A percentile compares a stretch with the other conserved stretches of the same genome.
Evolutionary conservation across 2,113 vertebrate species (phyloP).

Genomic region (Mus musculus): DNA sequence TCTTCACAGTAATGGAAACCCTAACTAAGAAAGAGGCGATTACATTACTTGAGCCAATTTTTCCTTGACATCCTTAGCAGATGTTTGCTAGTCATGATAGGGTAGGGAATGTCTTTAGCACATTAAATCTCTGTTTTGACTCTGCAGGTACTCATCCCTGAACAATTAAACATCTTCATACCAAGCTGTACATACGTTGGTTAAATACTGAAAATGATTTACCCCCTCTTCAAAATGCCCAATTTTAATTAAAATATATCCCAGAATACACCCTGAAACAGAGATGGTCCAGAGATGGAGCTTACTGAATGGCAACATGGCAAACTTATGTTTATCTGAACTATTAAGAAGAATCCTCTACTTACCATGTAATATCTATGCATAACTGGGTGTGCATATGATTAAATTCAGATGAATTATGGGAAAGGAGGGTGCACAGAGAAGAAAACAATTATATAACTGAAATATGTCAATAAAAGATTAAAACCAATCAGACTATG

Average conservation of each 20-base stretch:
- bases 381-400: not conserved
- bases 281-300: not conserved
- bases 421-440: not conserved
- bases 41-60: not conserved
- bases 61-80: not conserved
- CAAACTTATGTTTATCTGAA: not conserved
- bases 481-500: too few species aligned
- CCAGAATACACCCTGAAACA: not conserved
- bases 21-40: not conserved
- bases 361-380: not conserved
- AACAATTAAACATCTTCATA: not conserved
- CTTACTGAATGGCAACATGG: not conserved
- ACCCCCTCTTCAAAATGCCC: not conserved
- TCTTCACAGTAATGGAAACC: not conserved
- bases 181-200: not conserved
- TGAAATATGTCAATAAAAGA: not conserved
- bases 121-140: not conserved
- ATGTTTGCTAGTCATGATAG: not conserved
- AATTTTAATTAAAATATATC: not conserved
- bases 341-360: not conserved
- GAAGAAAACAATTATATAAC: not conserved
- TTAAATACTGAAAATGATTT: not conserved
- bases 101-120: not conserved
- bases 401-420: not conserved
- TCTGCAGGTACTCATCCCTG: not conserved